Evolutionary conservation across 2,888 invertebrate genomes (phyloP), one percentile per base, ranked within the genome.

Genomic region (Trachelus troglodyta): DNA sequence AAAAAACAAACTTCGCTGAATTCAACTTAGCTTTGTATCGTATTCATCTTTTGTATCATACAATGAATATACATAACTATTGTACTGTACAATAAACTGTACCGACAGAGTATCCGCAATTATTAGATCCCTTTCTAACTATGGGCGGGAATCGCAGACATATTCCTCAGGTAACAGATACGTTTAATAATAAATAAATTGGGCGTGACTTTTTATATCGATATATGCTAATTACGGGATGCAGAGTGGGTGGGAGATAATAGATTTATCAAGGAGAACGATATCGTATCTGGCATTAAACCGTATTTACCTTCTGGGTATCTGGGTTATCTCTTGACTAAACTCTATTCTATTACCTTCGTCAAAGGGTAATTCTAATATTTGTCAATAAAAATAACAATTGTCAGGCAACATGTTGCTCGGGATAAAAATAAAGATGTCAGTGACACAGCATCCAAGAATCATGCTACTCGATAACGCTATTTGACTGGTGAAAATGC

Each of bases 41-140:
- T 56, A 56, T 76, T n/a, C 73, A 78, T 37, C 69, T 78, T 81
- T 79, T 81, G 81, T 81, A 81, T 78, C n/a, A 79, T 79, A 79
- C 33, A 73, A 77, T 77, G 69, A 68, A 77, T 56, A 69, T 77
- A 73, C 76, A 77, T 69, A 56, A 56, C 40, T 23, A 56, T 56
- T 56, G 69, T 78, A 34, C 40, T 79, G 78, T 81, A 81, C 75
- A 78, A 79, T 79, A 79, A 81, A 79, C 33, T 68, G 75, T 79
- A 75, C 74, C 37, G 75, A 75, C 79, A 75, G 31, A 73, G 35
- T 69, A 78, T 71, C 69, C n/a, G 73, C 33, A 69, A 33, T 33
- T 56, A 56, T 56, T 56, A 56, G 40, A 9, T 15, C 40, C 40
- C 40, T 9, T 56, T 56, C 23, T 56, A 56, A 56, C 40, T 56